phyloP scores from a whole-genome alignment of 2,888 invertebrate genomes.

The Alviniconcha strummeri region DNA sequence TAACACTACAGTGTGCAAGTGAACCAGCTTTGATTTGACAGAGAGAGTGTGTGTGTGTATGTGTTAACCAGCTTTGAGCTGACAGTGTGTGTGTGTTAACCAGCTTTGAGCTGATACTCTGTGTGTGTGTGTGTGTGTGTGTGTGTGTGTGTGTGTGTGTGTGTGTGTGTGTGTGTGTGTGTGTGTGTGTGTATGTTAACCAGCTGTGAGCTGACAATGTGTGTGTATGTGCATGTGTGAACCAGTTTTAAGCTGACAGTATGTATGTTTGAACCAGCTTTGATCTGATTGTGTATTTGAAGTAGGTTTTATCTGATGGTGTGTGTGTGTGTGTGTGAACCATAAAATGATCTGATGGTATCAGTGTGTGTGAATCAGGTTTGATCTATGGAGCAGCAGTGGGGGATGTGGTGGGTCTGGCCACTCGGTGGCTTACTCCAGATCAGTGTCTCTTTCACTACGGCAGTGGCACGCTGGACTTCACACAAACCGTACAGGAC shows the following conservation, averaged over 20 bases:
- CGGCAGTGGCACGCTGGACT: slow-evolving; percentile 56
- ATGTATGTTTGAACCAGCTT: no score
- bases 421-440: slow-evolving; percentile 69
- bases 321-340: no score
- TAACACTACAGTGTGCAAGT: no score
- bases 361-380: slow-evolving; percentile 51
- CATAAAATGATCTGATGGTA: no score
- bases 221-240: not conserved
- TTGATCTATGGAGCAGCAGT: slow-evolving; percentile 73
- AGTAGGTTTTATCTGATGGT: no score
- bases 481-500: slow-evolving; percentile 70
- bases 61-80: no score
- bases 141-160: not conserved
- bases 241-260: no score
- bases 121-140: not conserved
- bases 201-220: not conserved
- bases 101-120: no score
- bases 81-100: not conserved
- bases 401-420: slow-evolving; percentile 72
- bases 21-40: no score
- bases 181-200: not conserved
- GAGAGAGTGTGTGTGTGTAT: not conserved
- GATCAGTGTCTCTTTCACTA: slow-evolving; percentile 73
- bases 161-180: not conserved
- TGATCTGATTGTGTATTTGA: no score